Evolutionary conservation across 2,797 vertebrate species (phyloP), one percentile per base, ranked within the genome.

Genomic region (Vireo griseus): DNA sequence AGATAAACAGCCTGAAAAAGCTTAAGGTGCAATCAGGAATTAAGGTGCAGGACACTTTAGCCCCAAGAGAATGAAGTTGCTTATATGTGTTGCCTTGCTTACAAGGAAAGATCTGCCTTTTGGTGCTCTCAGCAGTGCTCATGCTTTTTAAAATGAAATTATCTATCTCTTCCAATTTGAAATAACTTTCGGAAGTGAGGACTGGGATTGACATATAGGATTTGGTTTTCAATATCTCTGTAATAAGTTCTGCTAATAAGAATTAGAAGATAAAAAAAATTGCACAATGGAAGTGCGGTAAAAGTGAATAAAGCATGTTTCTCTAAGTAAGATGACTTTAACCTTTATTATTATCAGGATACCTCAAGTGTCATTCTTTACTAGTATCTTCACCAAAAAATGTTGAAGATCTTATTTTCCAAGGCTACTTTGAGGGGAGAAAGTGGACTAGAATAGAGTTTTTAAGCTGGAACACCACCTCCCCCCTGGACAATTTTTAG

Each of bases 401-500:
- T 0, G 3, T 9, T 58, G 11, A 61, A 39, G 5, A 9, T 18
- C 44, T 72, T 86, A 65, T 28, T 81, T 88, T 73, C n/a, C 47
- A 84, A 71, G n/a, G 7, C 31, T 81, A 4, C 31, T 86, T 48
- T n/a, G 44, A 78, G 21, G 15, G 18, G 5, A 71, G 10, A 18
- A 65, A 66, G 6, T 31, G 39, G 28, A 20, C 5, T 59, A 16
- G 22, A 45, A 45, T 1, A 39, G n/a, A 26, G 22, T 19, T 67
- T 45, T 59, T 13, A 45, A 45, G 3, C 10, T 52, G 62, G 13
- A 75, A 13, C 28, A 51, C 2, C 5, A 6, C 17, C 7, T 5
- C 3, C 5, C 7, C 3, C 2, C 7, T 5, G 0, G 0, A 39
- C 16, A 33, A 58, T 68, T 52, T 17, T 62, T 62, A 26, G 1